Conservation (phyloP, 2,797 vertebrate species). For the Microchirus variegatus region DNA sequence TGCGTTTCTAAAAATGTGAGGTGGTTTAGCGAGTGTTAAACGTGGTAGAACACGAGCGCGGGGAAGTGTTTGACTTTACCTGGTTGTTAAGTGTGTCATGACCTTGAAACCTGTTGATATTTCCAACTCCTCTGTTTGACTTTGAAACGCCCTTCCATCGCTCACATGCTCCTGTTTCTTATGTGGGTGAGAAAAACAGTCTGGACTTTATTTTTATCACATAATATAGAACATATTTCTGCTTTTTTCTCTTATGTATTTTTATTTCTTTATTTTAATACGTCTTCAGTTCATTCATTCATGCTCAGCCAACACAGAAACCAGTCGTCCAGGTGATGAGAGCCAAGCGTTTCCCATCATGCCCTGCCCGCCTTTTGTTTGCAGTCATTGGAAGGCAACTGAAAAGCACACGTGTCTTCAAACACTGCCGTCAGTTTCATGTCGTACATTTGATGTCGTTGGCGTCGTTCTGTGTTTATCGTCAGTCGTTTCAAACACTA, state of each 20-base stretch:
- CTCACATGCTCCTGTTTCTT: neutral
- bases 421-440: neutral
- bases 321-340: neutral
- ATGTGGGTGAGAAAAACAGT: neutral
- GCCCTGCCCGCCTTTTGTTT: neutral
- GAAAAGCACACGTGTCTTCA: neutral
- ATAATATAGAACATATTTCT: too few relatives aligned
- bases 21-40: neutral
- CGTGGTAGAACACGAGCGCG: neutral
- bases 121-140: slow-evolving; percentile 16
- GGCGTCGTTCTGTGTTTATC: neutral
- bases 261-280: neutral
- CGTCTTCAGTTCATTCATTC: neutral
- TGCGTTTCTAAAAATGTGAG: slow-evolving; percentile 3
- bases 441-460: neutral
- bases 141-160: slow-evolving; percentile 11
- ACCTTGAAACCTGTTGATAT: slow-evolving; percentile 14
- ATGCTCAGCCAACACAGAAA: neutral
- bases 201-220: neutral
- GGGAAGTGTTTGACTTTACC: neutral
- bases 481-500: neutral
- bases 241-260: neutral
- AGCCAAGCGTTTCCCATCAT: neutral
- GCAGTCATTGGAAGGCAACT: neutral
- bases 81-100: slow-evolving; percentile 4